phyloP scores from a whole-genome alignment of 2,797 vertebrate genomes.

The Sebastes flavidus region DNA sequence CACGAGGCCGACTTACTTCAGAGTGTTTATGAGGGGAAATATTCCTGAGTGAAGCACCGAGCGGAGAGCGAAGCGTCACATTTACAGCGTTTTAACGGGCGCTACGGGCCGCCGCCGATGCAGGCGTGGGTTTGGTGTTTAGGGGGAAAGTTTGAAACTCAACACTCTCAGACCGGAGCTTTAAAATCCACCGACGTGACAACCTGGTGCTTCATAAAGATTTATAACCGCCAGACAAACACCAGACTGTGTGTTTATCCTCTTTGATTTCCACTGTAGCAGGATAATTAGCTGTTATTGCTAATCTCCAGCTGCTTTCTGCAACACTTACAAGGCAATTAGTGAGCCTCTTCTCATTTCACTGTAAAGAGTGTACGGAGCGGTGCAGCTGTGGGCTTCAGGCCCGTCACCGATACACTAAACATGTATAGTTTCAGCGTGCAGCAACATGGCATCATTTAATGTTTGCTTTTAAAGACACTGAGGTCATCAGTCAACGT shows the following conservation, averaged over 20 bases:
- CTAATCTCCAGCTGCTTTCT: slow-evolving; percentile 76
- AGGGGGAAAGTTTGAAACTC: slow-evolving; percentile 4
- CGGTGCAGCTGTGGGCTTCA: slow-evolving; percentile 5
- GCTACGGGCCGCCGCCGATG: background rate
- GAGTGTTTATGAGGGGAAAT: slow-evolving; percentile 61
- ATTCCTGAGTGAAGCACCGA: slow-evolving; percentile 29
- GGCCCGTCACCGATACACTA: background rate
- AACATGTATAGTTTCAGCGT: too few species aligned
- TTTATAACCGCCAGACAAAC: slow-evolving; percentile 43
- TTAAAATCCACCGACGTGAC: slow-evolving; percentile 44
- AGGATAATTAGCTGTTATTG: slow-evolving; percentile 71
- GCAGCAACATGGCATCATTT: too few species aligned
- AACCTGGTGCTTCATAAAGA: slow-evolving; percentile 42
- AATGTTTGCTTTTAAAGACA: too few species aligned
- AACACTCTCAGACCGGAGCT: slow-evolving; percentile 29
- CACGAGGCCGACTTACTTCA: slow-evolving; percentile 26
- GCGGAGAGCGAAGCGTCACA: background rate
- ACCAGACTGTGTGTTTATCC: slow-evolving; percentile 49
- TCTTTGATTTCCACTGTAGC: slow-evolving; percentile 57
- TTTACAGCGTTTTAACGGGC: slow-evolving; percentile 30
- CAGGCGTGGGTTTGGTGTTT: background rate
- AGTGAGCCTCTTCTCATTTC: slow-evolving; percentile 52
- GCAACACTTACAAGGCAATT: slow-evolving; percentile 67
- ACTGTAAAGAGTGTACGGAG: slow-evolving; percentile 23
- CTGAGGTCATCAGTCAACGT: too few species aligned